phyloP scores from a whole-genome alignment of 2,113 vertebrate genomes.

The Sinosuthora webbiana region DNA sequence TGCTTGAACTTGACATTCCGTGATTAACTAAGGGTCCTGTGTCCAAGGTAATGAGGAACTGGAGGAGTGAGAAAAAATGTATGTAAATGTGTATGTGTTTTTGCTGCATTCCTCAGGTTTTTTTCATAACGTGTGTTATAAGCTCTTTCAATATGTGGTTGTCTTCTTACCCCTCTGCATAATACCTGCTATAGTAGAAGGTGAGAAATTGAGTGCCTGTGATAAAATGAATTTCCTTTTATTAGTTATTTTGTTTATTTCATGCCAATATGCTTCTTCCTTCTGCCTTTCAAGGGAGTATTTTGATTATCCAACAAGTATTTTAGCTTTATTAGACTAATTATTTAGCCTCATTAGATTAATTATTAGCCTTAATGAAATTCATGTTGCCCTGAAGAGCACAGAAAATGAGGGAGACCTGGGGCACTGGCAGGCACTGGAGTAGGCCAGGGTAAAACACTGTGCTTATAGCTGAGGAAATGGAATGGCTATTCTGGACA shows the following conservation, averaged over 20 bases:
- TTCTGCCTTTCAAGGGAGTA: not conserved
- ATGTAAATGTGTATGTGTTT: not conserved
- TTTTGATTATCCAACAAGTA: not conserved
- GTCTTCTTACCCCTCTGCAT: not conserved
- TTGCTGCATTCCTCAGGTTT: not conserved
- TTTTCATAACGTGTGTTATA: not conserved
- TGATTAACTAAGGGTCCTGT: not conserved
- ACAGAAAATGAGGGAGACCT: not conserved
- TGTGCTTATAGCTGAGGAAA: not conserved
- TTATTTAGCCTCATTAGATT: constrained; percentile 4
- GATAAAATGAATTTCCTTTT: not conserved
- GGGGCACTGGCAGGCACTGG: not conserved
- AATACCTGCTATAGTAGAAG: not conserved
- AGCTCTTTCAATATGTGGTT: not conserved
- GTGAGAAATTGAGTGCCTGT: not conserved
- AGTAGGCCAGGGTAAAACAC: not conserved
- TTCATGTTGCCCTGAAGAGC: not conserved
- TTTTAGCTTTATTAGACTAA: constrained; percentile 15
- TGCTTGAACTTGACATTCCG: not conserved
- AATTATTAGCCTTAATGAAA: not conserved
- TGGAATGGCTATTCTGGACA: not conserved
- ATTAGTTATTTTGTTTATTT: not conserved
- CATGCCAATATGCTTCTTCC: not conserved
- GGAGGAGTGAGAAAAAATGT: not conserved
- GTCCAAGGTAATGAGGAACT: not conserved